Conservation (phyloP, 2,888 invertebrate species). For the Ectemnius lituratus region DNA sequence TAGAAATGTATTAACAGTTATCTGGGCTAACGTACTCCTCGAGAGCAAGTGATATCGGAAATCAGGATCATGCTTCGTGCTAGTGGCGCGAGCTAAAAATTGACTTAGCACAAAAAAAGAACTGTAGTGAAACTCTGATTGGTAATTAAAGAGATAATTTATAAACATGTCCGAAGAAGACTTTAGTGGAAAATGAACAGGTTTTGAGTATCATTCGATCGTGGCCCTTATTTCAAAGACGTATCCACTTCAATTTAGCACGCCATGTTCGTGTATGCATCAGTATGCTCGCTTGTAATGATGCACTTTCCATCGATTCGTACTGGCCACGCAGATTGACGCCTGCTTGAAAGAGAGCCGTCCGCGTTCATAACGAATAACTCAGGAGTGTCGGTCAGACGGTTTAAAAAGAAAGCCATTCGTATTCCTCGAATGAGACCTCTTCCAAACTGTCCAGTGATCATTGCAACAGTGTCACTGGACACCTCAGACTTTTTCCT, state of each 20-base stretch:
- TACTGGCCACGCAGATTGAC: slow-evolving; percentile 18
- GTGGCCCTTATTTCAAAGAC: neutral
- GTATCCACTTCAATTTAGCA: neutral
- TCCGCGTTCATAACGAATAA: slow-evolving; percentile 29
- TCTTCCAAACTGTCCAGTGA: too few relatives aligned
- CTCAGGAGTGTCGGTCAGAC: neutral
- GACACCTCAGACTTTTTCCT: too few relatives aligned
- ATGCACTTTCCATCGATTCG: slow-evolving; percentile 18
- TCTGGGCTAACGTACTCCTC: neutral
- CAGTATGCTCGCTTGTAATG: slow-evolving; percentile 4
- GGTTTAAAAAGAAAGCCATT: too few relatives aligned
- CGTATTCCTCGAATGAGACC: too few relatives aligned
- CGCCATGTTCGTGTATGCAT: neutral
- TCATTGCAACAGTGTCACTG: too few relatives aligned
- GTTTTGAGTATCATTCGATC: neutral
- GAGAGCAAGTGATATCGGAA: neutral
- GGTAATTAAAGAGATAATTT: neutral
- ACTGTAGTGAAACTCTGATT: neutral
- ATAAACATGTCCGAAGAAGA: neutral
- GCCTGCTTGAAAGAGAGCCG: slow-evolving; percentile 2
- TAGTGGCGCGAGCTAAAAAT: neutral
- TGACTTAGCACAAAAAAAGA: neutral
- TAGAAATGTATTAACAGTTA: slow-evolving; percentile 3
- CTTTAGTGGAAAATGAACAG: neutral
- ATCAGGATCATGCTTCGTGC: neutral